Base-by-base conservation (phyloP, 2,113 vertebrate genomes). In the Phrynosoma blainvillii region DNA sequence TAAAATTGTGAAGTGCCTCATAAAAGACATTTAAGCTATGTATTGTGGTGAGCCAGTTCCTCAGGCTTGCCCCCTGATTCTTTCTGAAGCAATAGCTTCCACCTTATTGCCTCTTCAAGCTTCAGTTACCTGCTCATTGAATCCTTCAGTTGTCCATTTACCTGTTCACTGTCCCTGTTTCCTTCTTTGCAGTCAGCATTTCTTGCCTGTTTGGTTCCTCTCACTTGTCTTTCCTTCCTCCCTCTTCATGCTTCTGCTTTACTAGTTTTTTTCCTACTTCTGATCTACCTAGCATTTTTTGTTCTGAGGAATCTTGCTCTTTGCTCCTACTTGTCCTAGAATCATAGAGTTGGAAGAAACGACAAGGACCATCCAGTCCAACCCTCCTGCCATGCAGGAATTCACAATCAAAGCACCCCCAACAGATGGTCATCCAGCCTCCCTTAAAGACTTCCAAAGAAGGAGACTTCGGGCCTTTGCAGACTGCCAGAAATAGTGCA, bases 81-180 rank as follows among this genome's bases (percentile, higher is more conserved):
- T 84, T 47, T 36, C 23, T 42, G 52, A 62, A 27, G 84, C 66
- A n/a, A 79, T 79, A 3, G 18, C 12, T 86, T 59, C 30, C 42
- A 79, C 30, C 42, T 36, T 52, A 1, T 65, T 66, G 23, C 21
- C 7, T 1, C 0, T 85, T 59, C n/a, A 75, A 36, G 54, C 32
- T 76, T 62, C 23, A 25, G 20, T 42, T 40, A 20, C 12, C 36
- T 36, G n/a, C 47, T 10, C 73, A 36, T 65, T 5, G 0, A 8
- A 6, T n/a, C n/a, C 20, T 62, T 20, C 0, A 0, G 7, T 76
- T 47, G 5, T 12, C 32, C 8, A 0, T 5, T 32, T 18, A 27
- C 30, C 23, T 66, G 56, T 0, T 36, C 23, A 56, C 42, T n/a
- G 20, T 30, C 16, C 2, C 10, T 7, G 18, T 23, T 79, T 1